Evolutionary conservation across 2,888 invertebrate genomes (phyloP).

Genomic region (Synergus itoensis): DNA sequence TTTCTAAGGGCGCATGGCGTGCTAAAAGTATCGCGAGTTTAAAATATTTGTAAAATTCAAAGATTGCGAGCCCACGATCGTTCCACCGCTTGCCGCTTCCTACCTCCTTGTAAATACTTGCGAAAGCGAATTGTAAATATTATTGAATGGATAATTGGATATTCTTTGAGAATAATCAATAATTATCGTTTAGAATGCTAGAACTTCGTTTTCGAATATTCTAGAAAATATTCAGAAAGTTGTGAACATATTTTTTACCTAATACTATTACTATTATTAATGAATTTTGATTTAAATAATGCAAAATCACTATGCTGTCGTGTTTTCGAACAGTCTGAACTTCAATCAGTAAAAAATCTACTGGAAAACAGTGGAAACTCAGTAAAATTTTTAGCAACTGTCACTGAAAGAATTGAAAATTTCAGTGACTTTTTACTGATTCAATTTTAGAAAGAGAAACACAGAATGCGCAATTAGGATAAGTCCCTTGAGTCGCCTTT

Average conservation of each 20-base stretch:
- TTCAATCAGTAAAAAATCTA: no score
- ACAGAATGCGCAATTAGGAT: no score
- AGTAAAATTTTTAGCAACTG: no score
- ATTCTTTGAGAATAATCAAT: slow-evolving; percentile 35
- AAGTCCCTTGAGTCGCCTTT: no score
- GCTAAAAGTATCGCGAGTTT: slow-evolving; percentile 25
- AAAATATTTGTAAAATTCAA: neutral
- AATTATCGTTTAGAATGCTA: slow-evolving; percentile 35
- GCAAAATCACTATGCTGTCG: neutral
- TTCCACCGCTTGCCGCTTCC: neutral
- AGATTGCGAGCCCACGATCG: slow-evolving; percentile 7
- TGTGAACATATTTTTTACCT: neutral
- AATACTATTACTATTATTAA: neutral
- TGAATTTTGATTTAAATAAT: slow-evolving; percentile 2
- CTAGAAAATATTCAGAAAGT: slow-evolving; percentile 2
- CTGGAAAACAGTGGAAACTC: no score
- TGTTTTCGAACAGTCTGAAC: no score
- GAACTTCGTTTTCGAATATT: slow-evolving; percentile 25
- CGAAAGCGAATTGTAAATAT: slow-evolving; percentile 33
- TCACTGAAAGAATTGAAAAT: no score
- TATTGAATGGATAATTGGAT: slow-evolving; percentile 31
- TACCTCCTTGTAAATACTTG: slow-evolving; percentile 35
- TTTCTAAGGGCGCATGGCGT: slow-evolving; percentile 26
- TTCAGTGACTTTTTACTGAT: no score
- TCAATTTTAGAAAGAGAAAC: no score